Evolutionary conservation across 2,888 invertebrate genomes (phyloP).

Genomic region (Nomada ruficornis): DNA sequence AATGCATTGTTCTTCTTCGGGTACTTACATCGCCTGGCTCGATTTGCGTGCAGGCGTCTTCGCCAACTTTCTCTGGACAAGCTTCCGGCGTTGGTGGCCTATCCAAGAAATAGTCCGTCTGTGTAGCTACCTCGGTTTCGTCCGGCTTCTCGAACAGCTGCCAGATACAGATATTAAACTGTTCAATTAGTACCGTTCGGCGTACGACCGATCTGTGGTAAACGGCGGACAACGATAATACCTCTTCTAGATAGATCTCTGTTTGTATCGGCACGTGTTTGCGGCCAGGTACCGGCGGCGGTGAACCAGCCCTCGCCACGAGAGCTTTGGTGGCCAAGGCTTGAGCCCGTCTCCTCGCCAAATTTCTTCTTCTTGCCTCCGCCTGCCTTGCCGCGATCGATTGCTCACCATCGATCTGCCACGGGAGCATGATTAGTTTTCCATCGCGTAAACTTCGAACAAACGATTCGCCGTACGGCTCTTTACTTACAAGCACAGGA

Average conservation of each 20-base stretch:
- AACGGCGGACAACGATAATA: conserved; percentile 73
- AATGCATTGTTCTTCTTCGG: background rate
- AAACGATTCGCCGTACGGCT: background rate
- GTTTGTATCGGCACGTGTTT: conserved; percentile 95
- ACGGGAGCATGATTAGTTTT: conserved; percentile 7
- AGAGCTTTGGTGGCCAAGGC: conserved; percentile 85
- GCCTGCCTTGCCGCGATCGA: conserved; percentile 86
- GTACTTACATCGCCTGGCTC: conserved; percentile 92
- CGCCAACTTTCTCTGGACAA: conserved; percentile 92
- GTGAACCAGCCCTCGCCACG: conserved; percentile 87
- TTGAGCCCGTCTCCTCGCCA: conserved; percentile 90
- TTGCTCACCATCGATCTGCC: conserved; percentile 85
- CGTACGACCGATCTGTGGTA: background rate
- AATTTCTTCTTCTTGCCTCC: conserved; percentile 89
- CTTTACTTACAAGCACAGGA: conserved; percentile 79
- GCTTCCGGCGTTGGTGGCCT: conserved; percentile 92
- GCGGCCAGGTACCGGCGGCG: conserved; percentile 92
- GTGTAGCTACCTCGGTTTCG: conserved; percentile 91
- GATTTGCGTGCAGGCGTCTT: conserved; percentile 94
- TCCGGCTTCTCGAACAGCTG: conserved; percentile 90
- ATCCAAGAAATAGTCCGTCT: conserved; percentile 95
- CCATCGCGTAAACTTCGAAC: background rate
- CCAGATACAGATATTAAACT: conserved; percentile 29
- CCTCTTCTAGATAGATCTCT: conserved; percentile 94
- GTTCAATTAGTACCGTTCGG: too few relatives aligned